Base-by-base conservation (phyloP, 2,888 invertebrate species). In the Campoletis raptor region DNA sequence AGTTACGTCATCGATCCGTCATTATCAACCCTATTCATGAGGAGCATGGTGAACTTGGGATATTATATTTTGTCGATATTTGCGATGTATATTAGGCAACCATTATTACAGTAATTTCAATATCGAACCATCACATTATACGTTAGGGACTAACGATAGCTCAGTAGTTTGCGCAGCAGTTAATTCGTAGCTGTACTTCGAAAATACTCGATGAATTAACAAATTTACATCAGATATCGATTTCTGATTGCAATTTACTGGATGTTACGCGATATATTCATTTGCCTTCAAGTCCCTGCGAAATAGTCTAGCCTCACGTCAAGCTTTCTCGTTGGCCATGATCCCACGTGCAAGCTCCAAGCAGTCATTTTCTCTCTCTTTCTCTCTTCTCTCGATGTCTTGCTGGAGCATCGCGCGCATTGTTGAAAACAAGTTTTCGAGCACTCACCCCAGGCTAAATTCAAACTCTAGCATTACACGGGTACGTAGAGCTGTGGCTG, bases 381-480 rank as follows among this genome's bases (percentile, higher is more conserved):
- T 45, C 30, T 45, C 67, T 40, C 21, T n/a, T 45, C 8, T 45
- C 52, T 30, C 54, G 21, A 40, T 57, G 78, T 81, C 52, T 72
- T 81, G 81, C 5, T 42, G 54, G 42, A 76, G 79, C 78, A 78
- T 86, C 73, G 83, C 78, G 84, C 79, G 84, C 84, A 86, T 86
- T 86, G 86, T 86, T 86, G 78, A 64, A 78, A 86, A 76, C 81
- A 86, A 86, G 84, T 86, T 86, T 86, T 86, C 84, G 84, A 84
- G 84, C 86, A 84, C 73, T 74, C 81, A 81, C 81, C 86, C 64
- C 57, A 67, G 86, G 84, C 78, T 78, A 81, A 84, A 79, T 84
- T 77, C 81, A 78, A 86, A 86, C 86, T 86, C 83, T 73, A 69
- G 66, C 66, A 83, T 83, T 76, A 69, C 73, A 61, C 42, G 61